These are phyloP conservation scores for Medauroidea extradentata DNA, from an alignment of 1,140 invertebrate species.

Conservation along the genomic window DNA sequence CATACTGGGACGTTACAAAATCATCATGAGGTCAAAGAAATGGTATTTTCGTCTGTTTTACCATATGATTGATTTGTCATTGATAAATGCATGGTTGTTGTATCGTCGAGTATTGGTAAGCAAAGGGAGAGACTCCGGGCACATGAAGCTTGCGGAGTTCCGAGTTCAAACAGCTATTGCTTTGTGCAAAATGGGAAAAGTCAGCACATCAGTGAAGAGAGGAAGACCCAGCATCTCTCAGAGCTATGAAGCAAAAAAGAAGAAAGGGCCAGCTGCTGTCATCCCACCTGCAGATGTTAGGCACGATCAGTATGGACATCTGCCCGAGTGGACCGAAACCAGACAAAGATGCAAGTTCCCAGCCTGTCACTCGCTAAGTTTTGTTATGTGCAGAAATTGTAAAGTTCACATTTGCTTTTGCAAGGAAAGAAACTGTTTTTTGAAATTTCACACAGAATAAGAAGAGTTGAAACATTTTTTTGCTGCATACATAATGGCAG, in stretches of 20 bases:
- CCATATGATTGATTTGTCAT: slow-evolving; percentile 41
- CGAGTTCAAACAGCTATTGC: slow-evolving; percentile 19
- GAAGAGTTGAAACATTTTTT: too few species aligned
- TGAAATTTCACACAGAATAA: background rate
- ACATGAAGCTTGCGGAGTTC: slow-evolving; percentile 35
- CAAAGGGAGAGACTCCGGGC: background rate
- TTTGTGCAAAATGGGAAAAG: background rate
- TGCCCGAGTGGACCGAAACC: slow-evolving; percentile 12
- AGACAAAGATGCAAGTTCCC: slow-evolving; percentile 30
- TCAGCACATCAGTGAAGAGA: background rate
- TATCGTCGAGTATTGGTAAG: slow-evolving; percentile 13
- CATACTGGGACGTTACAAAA: slow-evolving; percentile 32
- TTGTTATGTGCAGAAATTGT: slow-evolving; percentile 29
- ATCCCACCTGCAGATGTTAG: background rate
- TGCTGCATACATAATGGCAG: too few species aligned
- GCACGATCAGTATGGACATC: background rate
- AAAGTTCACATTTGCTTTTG: slow-evolving; percentile 28
- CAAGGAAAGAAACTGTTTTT: slow-evolving; percentile 35
- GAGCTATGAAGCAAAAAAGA: background rate
- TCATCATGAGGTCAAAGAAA: slow-evolving; percentile 38
- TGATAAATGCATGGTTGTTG: slow-evolving; percentile 31
- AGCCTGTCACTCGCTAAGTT: slow-evolving; percentile 29
- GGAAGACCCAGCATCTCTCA: background rate
- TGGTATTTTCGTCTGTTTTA: slow-evolving; percentile 44
- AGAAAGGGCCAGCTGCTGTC: slow-evolving; percentile 6